Evolutionary conservation across 2,888 invertebrate species (phyloP).

Genomic region (Andrena chrysosceles): DNA sequence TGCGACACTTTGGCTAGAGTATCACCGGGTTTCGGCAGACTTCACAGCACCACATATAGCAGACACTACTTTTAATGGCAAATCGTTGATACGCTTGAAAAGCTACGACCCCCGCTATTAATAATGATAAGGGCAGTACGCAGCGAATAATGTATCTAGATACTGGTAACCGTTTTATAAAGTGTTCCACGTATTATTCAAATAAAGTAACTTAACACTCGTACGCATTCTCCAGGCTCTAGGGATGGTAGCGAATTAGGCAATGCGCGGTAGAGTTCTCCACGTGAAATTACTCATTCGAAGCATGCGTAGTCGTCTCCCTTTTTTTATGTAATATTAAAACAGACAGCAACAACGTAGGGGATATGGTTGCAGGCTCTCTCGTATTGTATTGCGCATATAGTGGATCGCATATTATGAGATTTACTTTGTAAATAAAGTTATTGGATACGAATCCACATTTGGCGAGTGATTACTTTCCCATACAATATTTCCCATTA

Average conservation of each 20-base stretch:
- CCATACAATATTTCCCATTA: background rate
- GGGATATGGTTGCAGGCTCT: conserved; percentile 13
- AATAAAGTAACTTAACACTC: conserved; percentile 43
- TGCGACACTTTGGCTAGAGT: background rate
- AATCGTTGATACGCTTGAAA: conserved; percentile 33
- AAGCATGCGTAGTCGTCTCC: conserved; percentile 41
- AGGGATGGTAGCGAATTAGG: conserved; percentile 28
- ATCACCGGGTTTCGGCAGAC: background rate
- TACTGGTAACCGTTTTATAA: conserved; percentile 50
- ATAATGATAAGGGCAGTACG: conserved; percentile 35
- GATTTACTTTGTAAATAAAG: conserved; percentile 59
- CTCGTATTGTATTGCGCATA: conserved; percentile 28
- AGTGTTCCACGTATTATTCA: conserved; percentile 37
- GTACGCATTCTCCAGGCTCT: conserved; percentile 3
- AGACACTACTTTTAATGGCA: conserved; percentile 18
- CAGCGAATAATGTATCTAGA: conserved; percentile 30
- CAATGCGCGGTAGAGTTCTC: conserved; percentile 25
- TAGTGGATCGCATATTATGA: conserved; percentile 33
- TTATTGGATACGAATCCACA: conserved; percentile 40
- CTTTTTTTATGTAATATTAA: conserved; percentile 35
- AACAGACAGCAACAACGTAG: conserved; percentile 11
- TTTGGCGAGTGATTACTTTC: background rate
- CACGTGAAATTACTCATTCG: conserved; percentile 22
- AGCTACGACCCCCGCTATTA: conserved; percentile 38
- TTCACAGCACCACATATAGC: conserved; percentile 24